Evolutionary conservation across 2,797 vertebrate species (phyloP).

Genomic region (Sardinella longiceps): DNA sequence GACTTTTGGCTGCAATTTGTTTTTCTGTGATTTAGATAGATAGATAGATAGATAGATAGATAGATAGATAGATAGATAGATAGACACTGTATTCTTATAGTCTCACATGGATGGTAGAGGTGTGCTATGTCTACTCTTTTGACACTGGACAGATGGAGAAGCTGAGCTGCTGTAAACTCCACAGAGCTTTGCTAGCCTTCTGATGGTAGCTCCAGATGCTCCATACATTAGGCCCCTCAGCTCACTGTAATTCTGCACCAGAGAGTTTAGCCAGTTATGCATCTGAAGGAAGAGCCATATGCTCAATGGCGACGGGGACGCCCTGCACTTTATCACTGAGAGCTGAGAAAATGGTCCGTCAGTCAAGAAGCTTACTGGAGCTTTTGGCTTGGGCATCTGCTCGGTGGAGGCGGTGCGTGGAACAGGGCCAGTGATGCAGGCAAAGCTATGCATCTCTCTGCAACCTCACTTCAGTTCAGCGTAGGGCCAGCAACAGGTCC

Average conservation of each 20-base stretch:
- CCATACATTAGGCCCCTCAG: not conserved
- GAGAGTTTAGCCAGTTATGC: slow-evolving; percentile 53
- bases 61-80: not conserved
- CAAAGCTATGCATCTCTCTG: not conserved
- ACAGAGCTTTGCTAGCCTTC: slow-evolving; percentile 45
- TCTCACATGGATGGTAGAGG: not conserved
- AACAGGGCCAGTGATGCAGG: not conserved
- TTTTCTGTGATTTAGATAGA: too few species aligned
- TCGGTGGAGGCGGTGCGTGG: slow-evolving; percentile 40
- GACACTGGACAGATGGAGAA: slow-evolving; percentile 24
- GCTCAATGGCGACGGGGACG: slow-evolving; percentile 54
- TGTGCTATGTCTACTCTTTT: not conserved
- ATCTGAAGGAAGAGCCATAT: slow-evolving; percentile 57
- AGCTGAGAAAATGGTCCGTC: slow-evolving; percentile 56
- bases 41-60: too few species aligned
- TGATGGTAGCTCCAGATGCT: slow-evolving; percentile 23
- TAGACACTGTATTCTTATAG: not conserved
- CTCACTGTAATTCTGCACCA: slow-evolving; percentile 41
- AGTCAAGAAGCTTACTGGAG: slow-evolving; percentile 63
- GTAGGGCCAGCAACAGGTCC: slow-evolving; percentile 1
- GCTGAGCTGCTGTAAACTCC: slow-evolving; percentile 25
- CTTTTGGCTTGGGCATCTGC: slow-evolving; percentile 70
- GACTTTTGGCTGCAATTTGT: too few species aligned
- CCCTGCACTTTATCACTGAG: slow-evolving; percentile 29
- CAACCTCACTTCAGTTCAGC: not conserved